Conservation (phyloP, 2,888 invertebrate species). For the Chrysolina americana region DNA sequence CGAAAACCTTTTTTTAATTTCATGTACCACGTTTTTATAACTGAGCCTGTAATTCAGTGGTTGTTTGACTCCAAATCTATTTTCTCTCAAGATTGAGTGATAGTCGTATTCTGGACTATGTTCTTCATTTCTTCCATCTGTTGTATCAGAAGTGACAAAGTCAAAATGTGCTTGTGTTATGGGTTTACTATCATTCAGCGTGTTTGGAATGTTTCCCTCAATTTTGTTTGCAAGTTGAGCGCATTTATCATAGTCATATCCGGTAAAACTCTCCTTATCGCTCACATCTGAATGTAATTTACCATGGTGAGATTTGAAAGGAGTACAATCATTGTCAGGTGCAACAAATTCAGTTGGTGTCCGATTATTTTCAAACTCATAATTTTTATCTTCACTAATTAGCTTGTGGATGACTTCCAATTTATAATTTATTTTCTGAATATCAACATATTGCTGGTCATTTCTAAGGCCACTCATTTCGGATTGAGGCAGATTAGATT, state of each 20-base stretch:
- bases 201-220: background rate
- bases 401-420: slow-evolving; percentile 27
- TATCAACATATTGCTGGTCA: background rate
- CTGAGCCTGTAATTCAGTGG: slow-evolving; percentile 50
- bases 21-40: slow-evolving; percentile 57
- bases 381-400: slow-evolving; percentile 29
- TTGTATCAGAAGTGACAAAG: background rate
- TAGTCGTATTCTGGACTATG: slow-evolving; percentile 38
- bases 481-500: background rate
- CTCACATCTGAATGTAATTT: no score
- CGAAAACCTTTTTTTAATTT: slow-evolving; percentile 54
- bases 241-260: background rate
- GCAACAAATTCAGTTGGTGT: background rate
- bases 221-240: background rate
- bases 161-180: background rate
- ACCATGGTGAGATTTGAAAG: no score
- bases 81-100: slow-evolving; percentile 51
- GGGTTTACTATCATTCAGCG: background rate
- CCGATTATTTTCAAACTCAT: background rate
- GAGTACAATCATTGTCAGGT: background rate
- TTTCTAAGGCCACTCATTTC: background rate
- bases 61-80: slow-evolving; percentile 54
- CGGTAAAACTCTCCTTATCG: background rate
- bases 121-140: background rate
- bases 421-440: slow-evolving; percentile 32